Conservation (phyloP, 1,140 invertebrate species). For the Pseudachorutes palmiensis region DNA sequence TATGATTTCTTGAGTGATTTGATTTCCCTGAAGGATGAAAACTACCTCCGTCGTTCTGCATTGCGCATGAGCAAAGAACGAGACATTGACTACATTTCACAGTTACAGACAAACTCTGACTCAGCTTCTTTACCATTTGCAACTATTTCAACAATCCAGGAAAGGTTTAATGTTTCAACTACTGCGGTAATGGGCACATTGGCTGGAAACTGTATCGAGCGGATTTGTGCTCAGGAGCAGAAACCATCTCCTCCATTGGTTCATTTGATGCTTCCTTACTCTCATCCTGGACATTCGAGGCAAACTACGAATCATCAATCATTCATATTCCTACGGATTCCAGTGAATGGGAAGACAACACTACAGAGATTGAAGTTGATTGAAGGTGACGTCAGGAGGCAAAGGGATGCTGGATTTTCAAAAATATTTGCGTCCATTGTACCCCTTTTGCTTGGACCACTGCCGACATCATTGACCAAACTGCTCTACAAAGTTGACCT, state of each 20-base stretch:
- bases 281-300: not conserved
- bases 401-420: not conserved
- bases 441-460: not conserved
- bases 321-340: not conserved
- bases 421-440: not conserved
- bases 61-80: not conserved
- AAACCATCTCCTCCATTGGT: not conserved
- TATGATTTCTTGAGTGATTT: not conserved
- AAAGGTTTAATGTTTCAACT: not conserved
- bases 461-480: not conserved
- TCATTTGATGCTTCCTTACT: not conserved
- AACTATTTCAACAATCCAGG: not conserved
- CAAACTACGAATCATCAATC: not conserved
- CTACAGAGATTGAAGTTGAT: not conserved
- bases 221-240: not conserved
- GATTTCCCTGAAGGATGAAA: not conserved
- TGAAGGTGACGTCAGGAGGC: not conserved
- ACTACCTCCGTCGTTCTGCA: not conserved
- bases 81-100: not conserved
- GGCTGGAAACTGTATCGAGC: not conserved
- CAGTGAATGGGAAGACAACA: not conserved
- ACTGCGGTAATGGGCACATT: not conserved
- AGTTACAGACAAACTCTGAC: not conserved
- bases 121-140: not conserved
- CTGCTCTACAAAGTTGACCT: conserved; percentile 4